Conservation (phyloP, 2,888 invertebrate genomes). For the Limnephilus rhombicus region DNA sequence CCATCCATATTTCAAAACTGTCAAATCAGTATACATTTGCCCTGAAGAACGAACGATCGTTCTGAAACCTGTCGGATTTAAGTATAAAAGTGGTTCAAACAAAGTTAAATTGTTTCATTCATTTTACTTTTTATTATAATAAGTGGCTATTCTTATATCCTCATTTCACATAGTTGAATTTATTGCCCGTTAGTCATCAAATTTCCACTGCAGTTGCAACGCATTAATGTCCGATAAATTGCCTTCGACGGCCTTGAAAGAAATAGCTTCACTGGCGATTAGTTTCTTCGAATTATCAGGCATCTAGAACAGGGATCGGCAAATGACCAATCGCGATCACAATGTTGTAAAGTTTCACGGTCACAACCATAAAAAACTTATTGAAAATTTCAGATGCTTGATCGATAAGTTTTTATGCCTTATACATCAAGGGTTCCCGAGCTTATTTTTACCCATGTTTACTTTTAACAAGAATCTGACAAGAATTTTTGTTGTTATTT, state of each 20-base stretch:
- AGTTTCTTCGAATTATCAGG: not conserved
- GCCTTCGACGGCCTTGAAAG: not conserved
- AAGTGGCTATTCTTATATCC: not conserved
- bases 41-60: no score
- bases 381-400: not conserved
- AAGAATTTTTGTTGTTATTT: no score
- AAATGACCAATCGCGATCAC: not conserved
- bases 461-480: no score
- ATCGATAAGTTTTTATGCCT: no score
- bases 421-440: no score
- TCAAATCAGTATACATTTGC: no score
- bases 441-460: no score
- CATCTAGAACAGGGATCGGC: not conserved
- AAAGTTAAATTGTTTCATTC: no score
- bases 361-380: not conserved
- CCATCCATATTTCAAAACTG: no score
- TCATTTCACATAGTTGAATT: not conserved
- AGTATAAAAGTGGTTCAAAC: no score
- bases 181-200: not conserved
- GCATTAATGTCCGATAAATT: not conserved
- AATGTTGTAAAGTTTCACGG: not conserved
- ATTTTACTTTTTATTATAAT: no score
- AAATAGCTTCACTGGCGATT: not conserved
- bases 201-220: not conserved
- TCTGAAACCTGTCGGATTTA: no score